Conservation (phyloP, 2,888 invertebrate species). For the Drosophila borealis region DNA sequence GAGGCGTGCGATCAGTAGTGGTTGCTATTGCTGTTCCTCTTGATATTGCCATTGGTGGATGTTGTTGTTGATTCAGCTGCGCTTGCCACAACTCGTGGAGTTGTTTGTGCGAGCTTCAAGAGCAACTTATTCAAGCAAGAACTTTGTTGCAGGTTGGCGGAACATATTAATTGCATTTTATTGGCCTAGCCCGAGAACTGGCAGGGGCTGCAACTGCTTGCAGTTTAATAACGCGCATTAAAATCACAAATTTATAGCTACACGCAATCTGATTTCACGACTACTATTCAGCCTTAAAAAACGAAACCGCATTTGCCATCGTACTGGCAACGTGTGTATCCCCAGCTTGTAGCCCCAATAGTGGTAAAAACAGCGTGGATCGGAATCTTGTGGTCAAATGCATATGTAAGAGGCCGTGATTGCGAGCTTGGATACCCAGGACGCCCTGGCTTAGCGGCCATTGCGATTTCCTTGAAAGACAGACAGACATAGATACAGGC, state of each 20-base stretch:
- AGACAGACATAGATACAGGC: background rate
- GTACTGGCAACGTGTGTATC: background rate
- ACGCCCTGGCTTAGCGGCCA: slow-evolving; percentile 14
- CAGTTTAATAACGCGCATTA: slow-evolving; percentile 79
- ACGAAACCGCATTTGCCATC: slow-evolving; percentile 45
- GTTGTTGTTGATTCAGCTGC: slow-evolving; percentile 2
- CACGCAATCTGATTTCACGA: slow-evolving; percentile 78
- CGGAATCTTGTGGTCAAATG: slow-evolving; percentile 34
- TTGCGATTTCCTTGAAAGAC: slow-evolving; percentile 25
- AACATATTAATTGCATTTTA: slow-evolving; percentile 82
- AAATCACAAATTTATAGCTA: slow-evolving; percentile 76
- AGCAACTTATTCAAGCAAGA: slow-evolving; percentile 44
- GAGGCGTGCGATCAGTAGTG: background rate
- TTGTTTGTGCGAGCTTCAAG: slow-evolving; percentile 68
- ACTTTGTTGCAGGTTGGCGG: slow-evolving; percentile 76
- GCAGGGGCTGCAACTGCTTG: slow-evolving; percentile 51
- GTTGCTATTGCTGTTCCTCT: slow-evolving; percentile 6
- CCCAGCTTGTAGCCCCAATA: slow-evolving; percentile 4
- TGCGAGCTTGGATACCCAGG: slow-evolving; percentile 1
- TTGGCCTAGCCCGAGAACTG: slow-evolving; percentile 57
- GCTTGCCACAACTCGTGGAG: slow-evolving; percentile 43
- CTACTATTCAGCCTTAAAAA: slow-evolving; percentile 50
- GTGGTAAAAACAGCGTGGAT: slow-evolving; percentile 26
- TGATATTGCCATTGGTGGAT: slow-evolving; percentile 1
- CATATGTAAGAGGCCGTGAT: slow-evolving; percentile 40